Evolutionary conservation across 2,113 vertebrate species (phyloP).

Genomic region (Eptesicus fuscus): DNA sequence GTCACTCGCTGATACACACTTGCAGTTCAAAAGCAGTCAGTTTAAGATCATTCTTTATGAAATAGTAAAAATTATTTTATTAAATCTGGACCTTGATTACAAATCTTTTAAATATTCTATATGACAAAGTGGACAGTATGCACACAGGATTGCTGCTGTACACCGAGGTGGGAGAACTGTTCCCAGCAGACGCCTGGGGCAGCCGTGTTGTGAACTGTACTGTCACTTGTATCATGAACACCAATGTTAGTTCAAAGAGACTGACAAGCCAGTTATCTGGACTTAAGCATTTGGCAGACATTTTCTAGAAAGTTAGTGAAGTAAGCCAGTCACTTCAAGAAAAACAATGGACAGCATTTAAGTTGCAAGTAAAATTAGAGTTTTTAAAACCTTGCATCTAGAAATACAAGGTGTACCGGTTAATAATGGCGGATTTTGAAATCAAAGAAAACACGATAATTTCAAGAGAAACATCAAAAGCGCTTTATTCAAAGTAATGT

Average conservation of each 20-base stretch:
- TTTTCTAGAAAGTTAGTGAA: neutral
- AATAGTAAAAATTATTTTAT: neutral
- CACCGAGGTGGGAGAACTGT: neutral
- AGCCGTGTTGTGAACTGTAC: accelerated
- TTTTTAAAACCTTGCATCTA: neutral
- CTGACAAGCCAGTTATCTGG: neutral
- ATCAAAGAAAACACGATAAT: no score
- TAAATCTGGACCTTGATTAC: neutral
- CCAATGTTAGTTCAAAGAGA: neutral
- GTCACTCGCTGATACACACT: neutral
- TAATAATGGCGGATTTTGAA: no score
- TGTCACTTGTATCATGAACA: neutral
- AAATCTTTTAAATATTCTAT: neutral
- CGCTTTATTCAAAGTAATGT: no score
- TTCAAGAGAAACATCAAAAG: no score
- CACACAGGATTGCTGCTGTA: neutral
- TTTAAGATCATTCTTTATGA: neutral
- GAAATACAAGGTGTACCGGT: no score
- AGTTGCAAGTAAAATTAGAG: constrained; percentile 27
- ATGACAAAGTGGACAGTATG: neutral
- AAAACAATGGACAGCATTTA: neutral
- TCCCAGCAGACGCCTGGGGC: neutral
- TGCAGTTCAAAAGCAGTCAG: neutral
- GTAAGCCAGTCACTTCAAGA: neutral
- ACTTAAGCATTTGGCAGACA: neutral